phyloP scores from a whole-genome alignment of 1,140 invertebrate genomes.

The Brachionus angularis region DNA sequence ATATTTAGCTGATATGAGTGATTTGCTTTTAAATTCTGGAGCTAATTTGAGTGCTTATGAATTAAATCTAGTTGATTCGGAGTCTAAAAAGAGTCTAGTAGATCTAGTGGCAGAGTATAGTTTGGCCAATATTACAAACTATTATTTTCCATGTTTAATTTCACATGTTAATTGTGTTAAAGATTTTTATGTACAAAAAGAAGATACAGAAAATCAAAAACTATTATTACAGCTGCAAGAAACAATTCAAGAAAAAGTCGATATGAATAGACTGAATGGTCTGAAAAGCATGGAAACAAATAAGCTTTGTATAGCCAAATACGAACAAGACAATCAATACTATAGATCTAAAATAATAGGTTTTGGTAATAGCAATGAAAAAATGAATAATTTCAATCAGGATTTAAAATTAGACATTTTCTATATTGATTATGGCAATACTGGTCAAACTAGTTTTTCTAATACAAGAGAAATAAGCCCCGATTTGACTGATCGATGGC shows the following conservation, averaged over 20 bases:
- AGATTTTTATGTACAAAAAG: slow-evolving; percentile 36
- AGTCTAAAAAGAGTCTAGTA: neutral
- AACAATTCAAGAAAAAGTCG: neutral
- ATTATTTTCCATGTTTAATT: neutral
- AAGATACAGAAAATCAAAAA: neutral
- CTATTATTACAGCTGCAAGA: slow-evolving; percentile 30
- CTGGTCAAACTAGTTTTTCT: neutral
- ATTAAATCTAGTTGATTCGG: neutral
- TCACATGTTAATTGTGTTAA: slow-evolving; percentile 2
- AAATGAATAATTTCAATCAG: neutral
- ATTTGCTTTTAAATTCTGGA: too few relatives aligned
- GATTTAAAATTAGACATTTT: neutral
- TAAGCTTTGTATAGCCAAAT: slow-evolving; percentile 5
- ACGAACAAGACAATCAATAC: neutral
- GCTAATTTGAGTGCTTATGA: too few relatives aligned
- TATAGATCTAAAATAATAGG: slow-evolving; percentile 17
- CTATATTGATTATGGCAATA: slow-evolving; percentile 38
- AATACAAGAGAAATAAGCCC: slow-evolving; percentile 9
- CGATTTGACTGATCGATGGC: slow-evolving; percentile 14
- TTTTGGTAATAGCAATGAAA: neutral
- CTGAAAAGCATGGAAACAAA: neutral
- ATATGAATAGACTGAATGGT: neutral
- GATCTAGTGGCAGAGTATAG: neutral
- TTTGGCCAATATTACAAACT: neutral
- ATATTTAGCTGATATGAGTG: too few relatives aligned